Evolutionary conservation across 2,888 invertebrate species (phyloP).

Genomic region (Zaprionus obscuricornis): DNA sequence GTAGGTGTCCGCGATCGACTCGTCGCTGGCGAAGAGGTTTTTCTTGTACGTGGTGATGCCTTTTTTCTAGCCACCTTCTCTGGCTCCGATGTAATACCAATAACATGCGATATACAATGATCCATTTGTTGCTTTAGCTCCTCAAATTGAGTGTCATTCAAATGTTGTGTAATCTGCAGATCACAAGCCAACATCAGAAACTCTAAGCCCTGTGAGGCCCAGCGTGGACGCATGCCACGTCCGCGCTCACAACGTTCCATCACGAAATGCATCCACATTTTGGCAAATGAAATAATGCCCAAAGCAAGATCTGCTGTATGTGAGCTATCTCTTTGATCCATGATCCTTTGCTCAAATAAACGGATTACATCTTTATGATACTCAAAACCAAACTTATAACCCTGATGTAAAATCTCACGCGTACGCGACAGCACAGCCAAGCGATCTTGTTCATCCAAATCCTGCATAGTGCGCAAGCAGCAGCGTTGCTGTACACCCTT

Average conservation of each 20-base stretch:
- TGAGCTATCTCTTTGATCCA: conserved; percentile 79
- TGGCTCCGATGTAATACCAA: conserved; percentile 87
- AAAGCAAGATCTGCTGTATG: conserved; percentile 84
- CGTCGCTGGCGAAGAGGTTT: conserved; percentile 82
- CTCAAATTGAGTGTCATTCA: conserved; percentile 91
- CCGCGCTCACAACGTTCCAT: conserved; percentile 92
- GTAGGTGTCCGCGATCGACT: conserved; percentile 83
- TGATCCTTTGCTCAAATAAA: conserved; percentile 84
- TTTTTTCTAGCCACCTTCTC: conserved; percentile 82
- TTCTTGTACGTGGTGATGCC: conserved; percentile 82
- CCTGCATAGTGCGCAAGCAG: conserved; percentile 76
- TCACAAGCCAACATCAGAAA: conserved; percentile 94
- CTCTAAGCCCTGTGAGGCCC: conserved; percentile 95
- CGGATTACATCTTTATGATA: conserved; percentile 85
- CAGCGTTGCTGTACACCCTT: conserved; percentile 81
- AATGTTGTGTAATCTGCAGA: conserved; percentile 90
- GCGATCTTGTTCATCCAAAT: conserved; percentile 73
- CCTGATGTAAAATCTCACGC: conserved; percentile 92
- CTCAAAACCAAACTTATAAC: conserved; percentile 95
- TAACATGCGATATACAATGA: conserved; percentile 93
- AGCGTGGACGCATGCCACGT: conserved; percentile 91
- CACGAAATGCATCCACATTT: conserved; percentile 96
- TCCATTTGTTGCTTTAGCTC: conserved; percentile 91
- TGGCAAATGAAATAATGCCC: conserved; percentile 88
- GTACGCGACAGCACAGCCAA: conserved; percentile 86